phyloP scores from a whole-genome alignment of 2,113 vertebrate species.

The Burhinus oedicnemus region DNA sequence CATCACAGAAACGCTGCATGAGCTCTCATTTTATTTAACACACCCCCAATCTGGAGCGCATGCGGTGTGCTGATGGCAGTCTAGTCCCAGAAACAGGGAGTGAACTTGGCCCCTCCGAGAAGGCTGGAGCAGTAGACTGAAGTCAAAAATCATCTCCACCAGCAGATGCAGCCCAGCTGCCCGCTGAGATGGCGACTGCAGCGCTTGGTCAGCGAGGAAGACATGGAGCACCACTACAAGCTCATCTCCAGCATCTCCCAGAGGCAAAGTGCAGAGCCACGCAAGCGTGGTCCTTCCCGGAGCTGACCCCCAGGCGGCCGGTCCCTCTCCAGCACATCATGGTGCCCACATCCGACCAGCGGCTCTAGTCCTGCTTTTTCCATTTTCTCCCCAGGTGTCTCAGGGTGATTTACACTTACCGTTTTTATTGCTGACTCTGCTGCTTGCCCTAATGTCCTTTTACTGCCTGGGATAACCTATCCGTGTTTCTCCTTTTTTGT shows the following conservation, averaged over 20 bases:
- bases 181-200: rapidly evolving
- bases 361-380: background rate
- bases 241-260: background rate
- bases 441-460: background rate
- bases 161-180: background rate
- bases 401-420: background rate
- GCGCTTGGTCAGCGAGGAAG: background rate
- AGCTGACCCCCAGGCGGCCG: background rate
- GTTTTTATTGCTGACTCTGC: background rate
- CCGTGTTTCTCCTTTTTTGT: too few relatives aligned
- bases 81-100: too few relatives aligned
- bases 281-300: background rate
- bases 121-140: background rate
- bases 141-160: background rate
- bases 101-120: rapidly evolving
- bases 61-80: background rate
- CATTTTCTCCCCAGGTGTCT: background rate
- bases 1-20: rapidly evolving
- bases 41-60: rapidly evolving
- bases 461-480: background rate
- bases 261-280: background rate
- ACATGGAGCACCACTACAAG: rapidly evolving
- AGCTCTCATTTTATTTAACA: background rate
- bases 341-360: rapidly evolving
- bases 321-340: rapidly evolving